phyloP scores from a whole-genome alignment of 64 coral and sea anemone genomes.

The Acropora yongei region DNA sequence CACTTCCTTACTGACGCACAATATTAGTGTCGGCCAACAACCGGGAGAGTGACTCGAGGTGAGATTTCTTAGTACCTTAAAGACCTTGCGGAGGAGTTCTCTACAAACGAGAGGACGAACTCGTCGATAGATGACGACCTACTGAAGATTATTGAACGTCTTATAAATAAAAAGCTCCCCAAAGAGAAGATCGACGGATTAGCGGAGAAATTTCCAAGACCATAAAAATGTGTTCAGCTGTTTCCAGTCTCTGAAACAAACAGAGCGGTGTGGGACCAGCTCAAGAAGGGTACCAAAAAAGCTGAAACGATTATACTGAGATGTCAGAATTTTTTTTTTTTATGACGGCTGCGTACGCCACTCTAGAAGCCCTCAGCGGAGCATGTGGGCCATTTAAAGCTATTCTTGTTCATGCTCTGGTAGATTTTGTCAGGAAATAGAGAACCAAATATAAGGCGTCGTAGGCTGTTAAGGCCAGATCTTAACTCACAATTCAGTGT shows the following conservation, averaged over 20 bases:
- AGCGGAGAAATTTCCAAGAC: slow-evolving; percentile 18
- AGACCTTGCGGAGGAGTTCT: slow-evolving; percentile 22
- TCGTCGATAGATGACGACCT: slow-evolving; percentile 29
- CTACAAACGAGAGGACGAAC: slow-evolving; percentile 28
- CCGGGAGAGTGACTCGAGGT: no score
- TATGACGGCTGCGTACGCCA: no score
- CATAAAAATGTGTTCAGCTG: slow-evolving; percentile 28
- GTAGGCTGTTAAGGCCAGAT: no score
- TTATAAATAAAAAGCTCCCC: slow-evolving; percentile 41
- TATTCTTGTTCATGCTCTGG: no score
- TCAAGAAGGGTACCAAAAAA: neutral
- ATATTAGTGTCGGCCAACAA: neutral
- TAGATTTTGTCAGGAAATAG: no score
- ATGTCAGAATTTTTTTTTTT: no score
- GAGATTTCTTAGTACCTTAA: neutral
- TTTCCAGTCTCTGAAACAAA: slow-evolving; percentile 45
- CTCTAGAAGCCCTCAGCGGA: no score
- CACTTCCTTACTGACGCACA: neutral
- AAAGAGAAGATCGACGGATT: slow-evolving; percentile 56
- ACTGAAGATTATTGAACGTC: slow-evolving; percentile 24
- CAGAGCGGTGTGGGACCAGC: slow-evolving; percentile 43
- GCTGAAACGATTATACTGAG: neutral
- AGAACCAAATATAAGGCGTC: no score
- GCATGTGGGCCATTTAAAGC: no score
- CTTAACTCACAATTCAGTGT: no score